A percentile compares a stretch with the other conserved stretches of the same genome.
phyloP scores from a whole-genome alignment of 2,113 vertebrate species.

The Coryphaenoides rupestris region DNA sequence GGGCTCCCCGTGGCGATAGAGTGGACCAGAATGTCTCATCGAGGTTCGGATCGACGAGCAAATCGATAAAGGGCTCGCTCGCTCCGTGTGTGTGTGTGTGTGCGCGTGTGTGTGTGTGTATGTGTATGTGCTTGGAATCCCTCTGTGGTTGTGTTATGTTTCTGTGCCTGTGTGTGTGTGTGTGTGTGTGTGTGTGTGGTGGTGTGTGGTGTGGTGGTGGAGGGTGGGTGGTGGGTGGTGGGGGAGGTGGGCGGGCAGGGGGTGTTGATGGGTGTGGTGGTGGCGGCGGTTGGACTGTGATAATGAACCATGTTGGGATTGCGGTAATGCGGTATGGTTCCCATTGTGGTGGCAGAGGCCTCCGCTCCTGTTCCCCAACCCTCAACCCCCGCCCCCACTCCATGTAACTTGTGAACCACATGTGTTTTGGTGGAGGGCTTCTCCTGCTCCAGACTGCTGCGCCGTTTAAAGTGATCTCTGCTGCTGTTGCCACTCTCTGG shows the following conservation, averaged over 20 bases:
- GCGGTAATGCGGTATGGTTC: conserved; percentile 4
- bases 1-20: conserved; percentile 75
- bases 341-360: not conserved
- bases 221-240: conserved; percentile 17
- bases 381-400: too few relatives aligned
- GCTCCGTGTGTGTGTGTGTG: conserved; percentile 35
- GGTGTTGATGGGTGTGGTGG: conserved; percentile 8
- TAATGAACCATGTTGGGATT: conserved; percentile 24
- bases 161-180: not conserved
- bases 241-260: conserved; percentile 19
- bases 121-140: too few relatives aligned
- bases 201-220: conserved; percentile 1
- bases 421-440: too few relatives aligned
- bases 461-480: conserved; percentile 30
- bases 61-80: conserved; percentile 71
- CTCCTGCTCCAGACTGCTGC: conserved; percentile 41
- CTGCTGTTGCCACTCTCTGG: conserved; percentile 27
- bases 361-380: conserved; percentile 25
- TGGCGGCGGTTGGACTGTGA: conserved; percentile 29
- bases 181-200: not conserved
- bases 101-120: not conserved
- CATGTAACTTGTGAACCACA: conserved; percentile 47
- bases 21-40: conserved; percentile 71
- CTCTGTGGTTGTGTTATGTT: too few relatives aligned
- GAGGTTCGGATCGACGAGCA: conserved; percentile 17